A percentile compares a stretch with the other conserved stretches of the same genome.
phyloP scores from a whole-genome alignment of 2,797 vertebrate genomes.

The Ambastaia sidthimunki region DNA sequence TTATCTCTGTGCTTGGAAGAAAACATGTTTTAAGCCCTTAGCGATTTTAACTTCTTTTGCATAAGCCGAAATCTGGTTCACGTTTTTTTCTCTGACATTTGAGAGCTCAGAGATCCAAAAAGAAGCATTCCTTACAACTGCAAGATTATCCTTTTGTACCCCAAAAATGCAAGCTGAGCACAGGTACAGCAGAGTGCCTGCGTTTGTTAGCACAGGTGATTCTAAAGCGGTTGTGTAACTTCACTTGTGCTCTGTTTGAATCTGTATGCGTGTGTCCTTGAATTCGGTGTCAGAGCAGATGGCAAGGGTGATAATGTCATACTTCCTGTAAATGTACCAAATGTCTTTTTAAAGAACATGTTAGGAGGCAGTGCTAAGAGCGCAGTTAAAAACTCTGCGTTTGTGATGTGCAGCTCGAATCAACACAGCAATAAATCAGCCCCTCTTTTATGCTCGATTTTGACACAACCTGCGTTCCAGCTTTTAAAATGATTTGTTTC shows the following conservation, averaged over 20 bases:
- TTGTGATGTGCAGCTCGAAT: conserved; percentile 13
- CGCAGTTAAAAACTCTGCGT: neutral
- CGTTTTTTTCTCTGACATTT: neutral
- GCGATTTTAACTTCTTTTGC: neutral
- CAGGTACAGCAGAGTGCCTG: neutral
- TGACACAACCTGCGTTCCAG: conserved; percentile 27
- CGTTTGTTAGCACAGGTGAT: neutral
- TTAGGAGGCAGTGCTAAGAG: conserved; percentile 24
- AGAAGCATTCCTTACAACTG: neutral
- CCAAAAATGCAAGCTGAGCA: neutral
- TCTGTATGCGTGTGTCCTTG: conserved; percentile 28
- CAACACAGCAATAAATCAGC: conserved; percentile 12
- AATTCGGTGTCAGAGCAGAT: conserved; percentile 56
- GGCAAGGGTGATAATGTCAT: conserved; percentile 52
- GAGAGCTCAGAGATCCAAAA: neutral
- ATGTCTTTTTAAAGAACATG: conserved; percentile 49
- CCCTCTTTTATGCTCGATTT: conserved; percentile 14
- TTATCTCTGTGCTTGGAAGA: neutral
- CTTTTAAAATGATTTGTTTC: conserved; percentile 41
- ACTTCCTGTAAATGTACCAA: conserved; percentile 52
- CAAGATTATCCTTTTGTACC: neutral
- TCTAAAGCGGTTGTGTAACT: neutral
- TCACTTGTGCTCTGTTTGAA: neutral
- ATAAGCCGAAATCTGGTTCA: neutral
- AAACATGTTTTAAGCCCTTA: neutral